A percentile compares a stretch with the other conserved stretches of the same genome.
phyloP scores from a whole-genome alignment of 2,797 vertebrate species.

The Catostomus latipinnis region DNA sequence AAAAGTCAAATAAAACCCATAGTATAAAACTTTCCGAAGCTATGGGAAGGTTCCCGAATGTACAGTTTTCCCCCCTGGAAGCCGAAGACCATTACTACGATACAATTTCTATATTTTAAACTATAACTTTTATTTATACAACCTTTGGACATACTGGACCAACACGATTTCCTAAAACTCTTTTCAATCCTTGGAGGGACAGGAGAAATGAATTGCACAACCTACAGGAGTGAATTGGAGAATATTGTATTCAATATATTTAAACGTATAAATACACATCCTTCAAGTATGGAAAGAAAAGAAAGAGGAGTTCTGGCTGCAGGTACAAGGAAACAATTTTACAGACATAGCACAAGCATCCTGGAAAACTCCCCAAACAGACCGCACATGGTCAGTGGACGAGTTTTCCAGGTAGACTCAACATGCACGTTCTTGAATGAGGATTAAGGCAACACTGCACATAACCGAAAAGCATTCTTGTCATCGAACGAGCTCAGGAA shows the following conservation, averaged over 20 bases:
- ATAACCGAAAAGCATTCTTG: constrained; percentile 52
- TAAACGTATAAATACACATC: constrained; percentile 57
- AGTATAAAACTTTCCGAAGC: constrained; percentile 40
- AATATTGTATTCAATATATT: constrained; percentile 47
- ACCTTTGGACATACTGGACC: constrained; percentile 59
- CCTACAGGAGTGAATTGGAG: constrained; percentile 49
- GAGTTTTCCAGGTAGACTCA: constrained; percentile 39
- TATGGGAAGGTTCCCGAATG: constrained; percentile 52
- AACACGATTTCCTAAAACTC: constrained; percentile 60
- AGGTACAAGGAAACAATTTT: constrained; percentile 39
- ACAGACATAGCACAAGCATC: constrained; percentile 26
- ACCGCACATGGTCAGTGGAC: neutral
- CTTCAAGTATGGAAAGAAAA: constrained; percentile 61
- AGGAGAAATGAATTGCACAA: constrained; percentile 60
- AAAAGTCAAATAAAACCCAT: constrained; percentile 21
- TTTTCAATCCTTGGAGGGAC: constrained; percentile 50
- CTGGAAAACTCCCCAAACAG: neutral
- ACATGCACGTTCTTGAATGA: constrained; percentile 51
- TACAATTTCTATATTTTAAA: constrained; percentile 39
- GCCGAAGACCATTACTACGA: constrained; percentile 49
- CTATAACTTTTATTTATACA: constrained; percentile 52
- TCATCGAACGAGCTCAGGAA: constrained; percentile 43
- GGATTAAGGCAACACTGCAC: constrained; percentile 59
- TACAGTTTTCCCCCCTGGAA: constrained; percentile 52
- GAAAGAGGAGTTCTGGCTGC: constrained; percentile 43